phyloP scores from a whole-genome alignment of 2,888 invertebrate genomes.

The Priocnemis perturbator region DNA sequence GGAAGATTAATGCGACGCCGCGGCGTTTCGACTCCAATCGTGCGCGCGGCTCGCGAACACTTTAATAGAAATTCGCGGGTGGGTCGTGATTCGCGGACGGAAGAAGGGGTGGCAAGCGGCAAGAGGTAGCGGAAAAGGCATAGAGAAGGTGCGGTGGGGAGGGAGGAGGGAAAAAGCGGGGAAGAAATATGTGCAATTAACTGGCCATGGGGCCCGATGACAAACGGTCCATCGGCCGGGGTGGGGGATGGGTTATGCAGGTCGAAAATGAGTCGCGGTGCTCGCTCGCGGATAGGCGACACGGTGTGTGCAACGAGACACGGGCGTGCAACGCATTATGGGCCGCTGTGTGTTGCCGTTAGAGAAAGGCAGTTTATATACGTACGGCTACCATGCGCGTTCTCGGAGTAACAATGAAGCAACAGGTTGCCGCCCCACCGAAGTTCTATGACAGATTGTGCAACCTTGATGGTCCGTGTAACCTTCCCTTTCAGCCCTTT shows the following conservation, averaged over 20 bases:
- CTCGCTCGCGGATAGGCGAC: constrained; percentile 30
- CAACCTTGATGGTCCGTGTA: constrained; percentile 61
- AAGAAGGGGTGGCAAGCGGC: background rate
- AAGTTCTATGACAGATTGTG: constrained; percentile 63
- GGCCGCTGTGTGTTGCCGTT: constrained; percentile 30
- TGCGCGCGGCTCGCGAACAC: background rate
- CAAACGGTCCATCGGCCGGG: constrained; percentile 42
- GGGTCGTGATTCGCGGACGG: background rate
- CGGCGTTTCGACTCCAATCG: constrained; percentile 2
- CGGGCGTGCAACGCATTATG: constrained; percentile 24
- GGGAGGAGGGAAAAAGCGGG: constrained; percentile 25
- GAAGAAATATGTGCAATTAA: constrained; percentile 40
- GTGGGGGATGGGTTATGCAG: background rate
- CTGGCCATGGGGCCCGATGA: constrained; percentile 33
- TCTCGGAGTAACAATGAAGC: constrained; percentile 63
- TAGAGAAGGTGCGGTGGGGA: background rate
- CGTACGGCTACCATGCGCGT: constrained; percentile 46
- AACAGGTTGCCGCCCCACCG: constrained; percentile 60
- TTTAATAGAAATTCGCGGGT: background rate
- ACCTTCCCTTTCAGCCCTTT: constrained; percentile 61
- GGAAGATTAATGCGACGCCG: too few relatives aligned
- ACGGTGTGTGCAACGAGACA: constrained; percentile 25
- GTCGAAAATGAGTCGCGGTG: constrained; percentile 43
- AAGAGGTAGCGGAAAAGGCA: background rate
- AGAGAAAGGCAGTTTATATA: constrained; percentile 50